Evolutionary conservation across 2,888 invertebrate species (phyloP).

Genomic region (Trachelus stipa): DNA sequence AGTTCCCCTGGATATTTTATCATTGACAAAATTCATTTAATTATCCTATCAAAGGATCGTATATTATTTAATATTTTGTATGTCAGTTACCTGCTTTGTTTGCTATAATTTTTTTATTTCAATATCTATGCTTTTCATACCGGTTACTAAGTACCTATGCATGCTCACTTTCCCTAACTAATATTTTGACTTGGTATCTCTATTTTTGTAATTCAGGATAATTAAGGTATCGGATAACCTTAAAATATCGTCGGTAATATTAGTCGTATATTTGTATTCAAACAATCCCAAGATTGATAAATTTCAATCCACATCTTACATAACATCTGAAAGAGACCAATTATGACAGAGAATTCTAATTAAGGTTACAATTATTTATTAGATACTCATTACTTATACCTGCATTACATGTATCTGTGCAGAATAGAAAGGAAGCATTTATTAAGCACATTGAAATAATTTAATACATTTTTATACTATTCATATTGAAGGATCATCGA

Average conservation of each 20-base stretch:
- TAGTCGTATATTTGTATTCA: conserved; percentile 26
- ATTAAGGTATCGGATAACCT: background rate
- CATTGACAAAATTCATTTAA: background rate
- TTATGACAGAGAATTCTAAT: conserved; percentile 15
- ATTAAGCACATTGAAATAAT: too few relatives aligned
- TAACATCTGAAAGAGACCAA: conserved; percentile 38
- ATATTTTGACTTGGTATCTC: background rate
- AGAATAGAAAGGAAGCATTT: background rate
- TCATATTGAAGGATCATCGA: background rate
- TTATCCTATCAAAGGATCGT: background rate
- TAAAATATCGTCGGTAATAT: conserved; percentile 21
- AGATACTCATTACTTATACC: background rate
- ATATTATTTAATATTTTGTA: background rate
- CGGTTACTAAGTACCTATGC: background rate
- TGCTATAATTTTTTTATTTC: background rate
- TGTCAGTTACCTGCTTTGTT: background rate
- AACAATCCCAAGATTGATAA: conserved; percentile 23
- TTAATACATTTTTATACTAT: background rate
- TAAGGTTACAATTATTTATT: conserved; percentile 3
- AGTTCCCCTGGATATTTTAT: background rate
- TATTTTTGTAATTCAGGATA: background rate
- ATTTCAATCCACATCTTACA: conserved; percentile 36
- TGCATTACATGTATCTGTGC: background rate
- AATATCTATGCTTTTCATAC: background rate
- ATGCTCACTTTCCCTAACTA: background rate